Conservation (phyloP, 2,113 vertebrate genomes). For the Saimiri boliviensis region DNA sequence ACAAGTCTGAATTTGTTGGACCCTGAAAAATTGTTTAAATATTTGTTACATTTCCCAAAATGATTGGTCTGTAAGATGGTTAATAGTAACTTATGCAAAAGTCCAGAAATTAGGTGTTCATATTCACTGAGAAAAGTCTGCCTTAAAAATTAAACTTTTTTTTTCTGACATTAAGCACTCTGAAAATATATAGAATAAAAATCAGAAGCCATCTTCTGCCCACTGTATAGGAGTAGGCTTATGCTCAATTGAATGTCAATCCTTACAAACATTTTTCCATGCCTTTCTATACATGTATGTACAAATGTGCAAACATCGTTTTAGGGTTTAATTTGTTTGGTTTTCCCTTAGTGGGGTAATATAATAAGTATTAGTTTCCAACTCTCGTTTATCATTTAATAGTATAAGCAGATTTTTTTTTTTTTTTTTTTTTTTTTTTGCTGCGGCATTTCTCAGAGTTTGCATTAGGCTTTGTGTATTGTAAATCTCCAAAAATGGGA, state of each 20-base stretch:
- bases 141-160: neutral
- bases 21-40: neutral
- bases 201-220: neutral
- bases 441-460: neutral
- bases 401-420: neutral
- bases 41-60: neutral
- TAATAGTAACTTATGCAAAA: slow-evolving; percentile 28
- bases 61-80: neutral
- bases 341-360: slow-evolving; percentile 10
- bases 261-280: neutral
- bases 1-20: neutral
- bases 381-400: neutral
- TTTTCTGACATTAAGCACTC: neutral
- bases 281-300: neutral
- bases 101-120: neutral
- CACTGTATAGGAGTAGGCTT: neutral
- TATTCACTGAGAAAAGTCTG: neutral
- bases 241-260: neutral
- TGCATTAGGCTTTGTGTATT: neutral
- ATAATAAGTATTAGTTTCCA: neutral
- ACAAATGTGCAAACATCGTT: neutral
- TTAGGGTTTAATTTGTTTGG: neutral
- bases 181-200: slow-evolving; percentile 19
- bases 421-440: neutral
- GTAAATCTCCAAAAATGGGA: slow-evolving; percentile 11